These are phyloP conservation scores for Mercenaria mercenaria DNA, from an alignment of 1,140 invertebrate species.

Conservation along the genomic window DNA sequence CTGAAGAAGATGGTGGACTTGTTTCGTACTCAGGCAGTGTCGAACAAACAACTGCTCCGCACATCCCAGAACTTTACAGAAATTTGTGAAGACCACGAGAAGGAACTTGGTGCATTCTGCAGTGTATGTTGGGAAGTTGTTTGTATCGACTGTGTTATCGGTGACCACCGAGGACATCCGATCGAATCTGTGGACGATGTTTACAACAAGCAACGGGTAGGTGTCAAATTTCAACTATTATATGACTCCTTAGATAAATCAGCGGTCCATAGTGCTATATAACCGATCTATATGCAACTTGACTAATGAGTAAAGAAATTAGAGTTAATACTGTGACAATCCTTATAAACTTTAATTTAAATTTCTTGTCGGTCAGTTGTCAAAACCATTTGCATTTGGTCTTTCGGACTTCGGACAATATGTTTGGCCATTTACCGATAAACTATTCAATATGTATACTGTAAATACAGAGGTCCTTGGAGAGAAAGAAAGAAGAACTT, in stretches of 20 bases:
- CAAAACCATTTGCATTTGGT: too few species aligned
- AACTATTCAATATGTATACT: too few species aligned
- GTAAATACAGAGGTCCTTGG: conserved; percentile 6
- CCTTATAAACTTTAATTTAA: too few species aligned
- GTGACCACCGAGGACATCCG: conserved; percentile 41
- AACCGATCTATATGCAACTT: too few species aligned
- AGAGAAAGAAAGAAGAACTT: background rate
- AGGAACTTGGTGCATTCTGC: conserved; percentile 42
- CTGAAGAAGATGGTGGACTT: conserved; percentile 29
- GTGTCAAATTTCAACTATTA: background rate
- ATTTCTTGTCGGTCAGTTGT: too few species aligned
- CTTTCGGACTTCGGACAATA: too few species aligned
- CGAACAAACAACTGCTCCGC: background rate
- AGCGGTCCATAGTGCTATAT: too few species aligned
- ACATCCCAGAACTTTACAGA: background rate
- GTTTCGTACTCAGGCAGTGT: background rate
- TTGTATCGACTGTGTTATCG: conserved; percentile 39
- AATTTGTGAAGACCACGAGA: conserved; percentile 1
- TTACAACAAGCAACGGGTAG: conserved; percentile 7
- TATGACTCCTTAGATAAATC: too few species aligned
- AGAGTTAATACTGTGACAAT: too few species aligned
- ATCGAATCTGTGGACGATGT: conserved; percentile 38
- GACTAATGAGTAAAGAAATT: too few species aligned
- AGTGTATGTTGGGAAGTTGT: background rate
- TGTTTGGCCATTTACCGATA: too few species aligned